These are phyloP conservation scores for Phoeniculus purpureus DNA, from an alignment of 2,797 vertebrate species.

Conservation along the genomic window DNA sequence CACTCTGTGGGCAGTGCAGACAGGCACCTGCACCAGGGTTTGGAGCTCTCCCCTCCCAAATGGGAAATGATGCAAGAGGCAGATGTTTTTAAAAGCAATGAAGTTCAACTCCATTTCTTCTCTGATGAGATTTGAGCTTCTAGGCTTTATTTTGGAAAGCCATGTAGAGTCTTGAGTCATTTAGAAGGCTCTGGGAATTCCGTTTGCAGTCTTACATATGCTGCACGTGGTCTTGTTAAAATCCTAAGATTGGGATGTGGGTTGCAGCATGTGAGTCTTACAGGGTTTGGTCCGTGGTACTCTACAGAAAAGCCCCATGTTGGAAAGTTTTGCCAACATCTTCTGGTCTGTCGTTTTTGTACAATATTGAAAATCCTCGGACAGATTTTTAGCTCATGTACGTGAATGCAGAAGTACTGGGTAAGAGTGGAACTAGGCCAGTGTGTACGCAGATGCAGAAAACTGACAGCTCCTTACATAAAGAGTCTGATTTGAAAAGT, in stretches of 20 bases:
- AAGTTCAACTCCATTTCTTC: neutral
- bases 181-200: neutral
- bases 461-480: neutral
- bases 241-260: neutral
- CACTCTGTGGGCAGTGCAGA: fast-evolving
- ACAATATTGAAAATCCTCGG: neutral
- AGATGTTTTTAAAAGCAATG: neutral
- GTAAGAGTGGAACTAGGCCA: neutral
- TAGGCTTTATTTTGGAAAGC: neutral
- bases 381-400: neutral
- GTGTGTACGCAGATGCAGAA: neutral
- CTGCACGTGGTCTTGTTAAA: fast-evolving
- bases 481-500: neutral
- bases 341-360: neutral
- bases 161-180: neutral
- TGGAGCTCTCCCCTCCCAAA: fast-evolving
- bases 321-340: neutral
- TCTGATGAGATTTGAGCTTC: neutral
- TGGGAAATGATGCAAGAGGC: neutral
- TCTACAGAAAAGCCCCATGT: neutral
- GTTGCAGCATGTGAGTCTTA: neutral
- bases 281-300: neutral
- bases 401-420: neutral
- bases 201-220: neutral
- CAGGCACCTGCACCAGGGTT: fast-evolving